Evolutionary conservation across 2,113 vertebrate species (phyloP), one percentile per base, ranked within the genome.

Genomic region (Antennarius striatus): DNA sequence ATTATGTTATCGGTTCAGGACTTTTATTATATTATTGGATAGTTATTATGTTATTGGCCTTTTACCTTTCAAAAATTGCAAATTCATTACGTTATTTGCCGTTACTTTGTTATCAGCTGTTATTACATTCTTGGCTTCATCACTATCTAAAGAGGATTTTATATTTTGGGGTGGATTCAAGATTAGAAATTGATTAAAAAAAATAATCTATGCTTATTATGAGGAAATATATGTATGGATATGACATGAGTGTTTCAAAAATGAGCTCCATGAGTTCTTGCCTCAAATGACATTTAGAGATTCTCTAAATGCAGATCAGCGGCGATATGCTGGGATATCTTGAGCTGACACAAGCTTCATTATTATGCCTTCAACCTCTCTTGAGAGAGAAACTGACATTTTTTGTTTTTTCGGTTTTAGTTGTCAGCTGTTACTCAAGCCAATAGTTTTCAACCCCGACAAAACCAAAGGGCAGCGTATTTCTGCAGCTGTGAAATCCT

Each of bases 311-410:
- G 52, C 5, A 62, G 73, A 72, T 81, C 75, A 71, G 17, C 56
- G 69, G 63, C 78, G 28, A 58, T 78, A 72, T 67, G 69, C 69
- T 40, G 60, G 53, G 56, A 46, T 56, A 74, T 81, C 67, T 54
- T 77, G 77, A 84, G 82, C 62, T 47, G 56, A 55, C 5, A 4
- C 49, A 7, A 15, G 36, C 48, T n/a, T 15, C 16, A 50, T 71
- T 57, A 63, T 61, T 54, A 57, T 56, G 58, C 55, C 40, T 68
- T 50, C 36, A 50, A 17, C 63, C 63, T 54, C 63, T 54, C 48
- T 47, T 60, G 68, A 55, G 32, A 15, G 15, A 15, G 11, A 47
- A 51, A 75, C 14, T 63, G 53, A 58, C 64, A 30, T 13, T 57
- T 67, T 68, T 4, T 39, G 11, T 64, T 47, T 59, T 49, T 68